These are phyloP conservation scores for Colaptes auratus DNA, from an alignment of 2,113 vertebrate genomes.

Conservation along the genomic window DNA sequence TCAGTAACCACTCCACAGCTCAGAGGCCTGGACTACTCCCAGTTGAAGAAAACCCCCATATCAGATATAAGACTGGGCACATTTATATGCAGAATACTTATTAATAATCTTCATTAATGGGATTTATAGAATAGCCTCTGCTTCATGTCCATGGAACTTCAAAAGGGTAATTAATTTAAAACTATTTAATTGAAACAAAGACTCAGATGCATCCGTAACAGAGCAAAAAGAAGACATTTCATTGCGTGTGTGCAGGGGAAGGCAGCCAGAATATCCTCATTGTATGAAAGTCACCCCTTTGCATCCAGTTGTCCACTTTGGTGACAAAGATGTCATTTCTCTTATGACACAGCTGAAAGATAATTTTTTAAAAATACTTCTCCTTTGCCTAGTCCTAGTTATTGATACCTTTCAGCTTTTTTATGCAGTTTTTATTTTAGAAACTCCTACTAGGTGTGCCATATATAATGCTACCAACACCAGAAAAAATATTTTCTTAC, in stretches of 20 bases:
- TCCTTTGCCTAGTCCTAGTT: conserved; percentile 1
- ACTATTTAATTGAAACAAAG: neutral
- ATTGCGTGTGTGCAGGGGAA: neutral
- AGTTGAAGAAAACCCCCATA: neutral
- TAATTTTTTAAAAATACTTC: neutral
- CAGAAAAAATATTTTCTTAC: neutral
- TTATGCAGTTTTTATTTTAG: neutral
- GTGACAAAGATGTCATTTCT: neutral
- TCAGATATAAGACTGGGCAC: neutral
- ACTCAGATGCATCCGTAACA: neutral
- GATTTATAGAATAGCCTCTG: neutral
- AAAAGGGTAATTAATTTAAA: neutral
- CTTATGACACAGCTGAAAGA: neutral
- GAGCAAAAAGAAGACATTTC: neutral
- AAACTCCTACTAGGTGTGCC: neutral
- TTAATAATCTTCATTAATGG: neutral
- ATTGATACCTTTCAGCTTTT: neutral
- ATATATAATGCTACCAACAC: neutral
- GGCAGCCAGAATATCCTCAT: rapidly evolving
- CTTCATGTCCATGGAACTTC: neutral
- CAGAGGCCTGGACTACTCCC: neutral
- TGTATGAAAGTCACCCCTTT: neutral
- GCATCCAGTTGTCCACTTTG: neutral
- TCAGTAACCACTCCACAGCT: neutral
- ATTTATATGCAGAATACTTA: neutral